A percentile compares a stretch with the other conserved stretches of the same genome.
Conservation (phyloP, 1,140 invertebrate species). For the Caenorhabditis elegans region WBcel235 BX284603.4:7633501-7634000, state of each 20-base stretch:
- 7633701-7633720: conserved; percentile 57
- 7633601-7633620: conserved; percentile 53
- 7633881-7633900: background rate
- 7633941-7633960: background rate
- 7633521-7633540: conserved; percentile 62
- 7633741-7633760: conserved; percentile 48
- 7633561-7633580: conserved; percentile 57
- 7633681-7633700: conserved; percentile 48
- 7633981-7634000: background rate
- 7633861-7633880: background rate
- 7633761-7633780: background rate
- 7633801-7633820: background rate
- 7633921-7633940: background rate
- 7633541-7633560: conserved; percentile 57
- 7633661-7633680: conserved; percentile 28
- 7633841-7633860: background rate
- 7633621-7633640: too few species aligned
- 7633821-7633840: background rate
- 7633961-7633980: background rate
- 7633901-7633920: background rate
- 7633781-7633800: conserved; percentile 11
- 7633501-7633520: conserved; percentile 59
- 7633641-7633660: conserved; percentile 30
- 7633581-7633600: conserved; percentile 61
- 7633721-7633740: conserved; percentile 54